phyloP scores from a whole-genome alignment of 2,113 vertebrate species.

The Lampris megalopsis region DNA sequence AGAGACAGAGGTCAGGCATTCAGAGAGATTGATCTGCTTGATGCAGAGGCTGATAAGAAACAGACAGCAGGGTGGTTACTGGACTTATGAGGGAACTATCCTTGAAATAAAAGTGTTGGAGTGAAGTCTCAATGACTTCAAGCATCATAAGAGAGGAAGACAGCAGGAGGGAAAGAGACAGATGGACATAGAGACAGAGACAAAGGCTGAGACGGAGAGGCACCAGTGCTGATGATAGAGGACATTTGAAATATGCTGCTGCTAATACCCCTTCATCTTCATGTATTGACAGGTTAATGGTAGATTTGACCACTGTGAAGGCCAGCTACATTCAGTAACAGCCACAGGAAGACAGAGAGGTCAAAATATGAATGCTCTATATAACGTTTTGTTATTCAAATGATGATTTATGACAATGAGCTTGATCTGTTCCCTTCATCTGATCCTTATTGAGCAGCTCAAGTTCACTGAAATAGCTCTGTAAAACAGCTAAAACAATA shows the following conservation, averaged over 20 bases:
- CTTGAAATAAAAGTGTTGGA: no score
- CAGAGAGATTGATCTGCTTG: no score
- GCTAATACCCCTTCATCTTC: slow-evolving; percentile 24
- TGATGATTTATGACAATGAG: neutral
- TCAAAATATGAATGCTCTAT: neutral
- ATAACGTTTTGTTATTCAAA: neutral
- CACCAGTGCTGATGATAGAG: slow-evolving; percentile 35
- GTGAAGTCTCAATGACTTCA: no score
- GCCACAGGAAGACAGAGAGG: neutral
- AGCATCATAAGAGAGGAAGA: neutral
- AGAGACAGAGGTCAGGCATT: no score
- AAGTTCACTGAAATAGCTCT: no score
- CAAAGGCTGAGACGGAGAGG: slow-evolving; percentile 29
- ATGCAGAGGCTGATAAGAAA: no score
- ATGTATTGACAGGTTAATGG: slow-evolving; percentile 24
- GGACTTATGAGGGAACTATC: no score
- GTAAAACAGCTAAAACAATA: no score
- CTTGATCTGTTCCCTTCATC: neutral
- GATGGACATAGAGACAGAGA: neutral
- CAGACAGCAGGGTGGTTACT: no score
- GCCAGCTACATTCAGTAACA: neutral
- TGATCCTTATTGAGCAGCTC: no score
- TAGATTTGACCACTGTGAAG: slow-evolving; percentile 18
- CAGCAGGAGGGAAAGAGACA: neutral
- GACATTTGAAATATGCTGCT: slow-evolving; percentile 31